These are phyloP conservation scores for Idaea dimidiata DNA, from an alignment of 2,888 invertebrate genomes.

Conservation along the genomic window DNA sequence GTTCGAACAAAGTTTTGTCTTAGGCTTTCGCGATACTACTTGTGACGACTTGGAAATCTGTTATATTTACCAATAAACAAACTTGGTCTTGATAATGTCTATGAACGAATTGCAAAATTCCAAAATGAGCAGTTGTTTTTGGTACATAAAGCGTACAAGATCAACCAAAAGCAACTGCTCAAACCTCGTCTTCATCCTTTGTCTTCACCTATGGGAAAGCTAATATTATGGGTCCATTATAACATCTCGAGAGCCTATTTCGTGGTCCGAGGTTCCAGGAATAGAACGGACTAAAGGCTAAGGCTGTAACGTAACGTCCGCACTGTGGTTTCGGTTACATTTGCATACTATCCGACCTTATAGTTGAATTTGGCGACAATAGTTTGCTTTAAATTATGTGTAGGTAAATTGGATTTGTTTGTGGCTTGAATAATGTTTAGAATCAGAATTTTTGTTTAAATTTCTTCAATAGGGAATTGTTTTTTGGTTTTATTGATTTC, in stretches of 20 bases:
- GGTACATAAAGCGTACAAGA: too few species aligned
- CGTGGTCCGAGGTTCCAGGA: background rate
- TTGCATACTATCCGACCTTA: slow-evolving; percentile 15
- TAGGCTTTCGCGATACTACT: too few species aligned
- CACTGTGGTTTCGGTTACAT: slow-evolving; percentile 17
- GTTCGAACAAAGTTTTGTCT: too few species aligned
- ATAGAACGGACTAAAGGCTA: background rate
- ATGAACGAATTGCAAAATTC: too few species aligned
- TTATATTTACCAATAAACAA: background rate
- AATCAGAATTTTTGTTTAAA: background rate
- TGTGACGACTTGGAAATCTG: background rate
- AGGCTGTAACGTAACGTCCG: background rate
- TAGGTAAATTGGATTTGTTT: background rate
- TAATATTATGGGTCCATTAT: background rate
- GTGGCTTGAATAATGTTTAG: background rate
- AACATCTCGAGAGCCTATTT: background rate
- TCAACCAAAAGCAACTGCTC: background rate
- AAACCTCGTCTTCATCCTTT: background rate
- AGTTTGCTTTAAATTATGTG: background rate
- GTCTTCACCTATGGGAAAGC: background rate
- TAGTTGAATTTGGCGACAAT: background rate
- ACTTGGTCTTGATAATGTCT: background rate
- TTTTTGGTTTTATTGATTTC: background rate
- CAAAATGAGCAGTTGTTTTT: too few species aligned
- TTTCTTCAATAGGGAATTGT: background rate